Conservation (phyloP, 2,888 invertebrate species). For the Pterobdella sp. region DNA sequence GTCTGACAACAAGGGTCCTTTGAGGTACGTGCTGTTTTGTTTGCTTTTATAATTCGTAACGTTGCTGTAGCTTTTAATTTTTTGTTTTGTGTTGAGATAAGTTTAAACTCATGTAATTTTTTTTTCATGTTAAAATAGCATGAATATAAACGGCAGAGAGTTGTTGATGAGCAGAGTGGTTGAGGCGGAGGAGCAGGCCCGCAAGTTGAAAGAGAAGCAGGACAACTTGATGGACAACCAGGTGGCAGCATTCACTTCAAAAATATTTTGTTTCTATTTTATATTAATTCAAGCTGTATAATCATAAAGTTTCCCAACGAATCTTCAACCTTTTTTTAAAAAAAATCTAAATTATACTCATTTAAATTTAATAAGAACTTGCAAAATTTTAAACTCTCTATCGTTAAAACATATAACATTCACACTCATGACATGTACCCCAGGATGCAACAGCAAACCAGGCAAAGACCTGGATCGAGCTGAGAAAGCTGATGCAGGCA, state of each 20-base stretch:
- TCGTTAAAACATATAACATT: no score
- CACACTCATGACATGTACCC: background rate
- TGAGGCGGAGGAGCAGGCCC: slow-evolving; percentile 58
- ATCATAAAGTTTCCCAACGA: no score
- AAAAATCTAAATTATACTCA: no score
- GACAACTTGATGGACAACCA: slow-evolving; percentile 55
- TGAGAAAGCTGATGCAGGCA: slow-evolving; percentile 51
- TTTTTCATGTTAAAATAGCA: no score
- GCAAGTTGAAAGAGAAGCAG: slow-evolving; percentile 52
- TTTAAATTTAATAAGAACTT: no score
- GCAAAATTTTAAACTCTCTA: no score
- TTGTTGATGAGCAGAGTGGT: slow-evolving; percentile 59
- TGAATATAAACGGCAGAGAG: slow-evolving; percentile 54
- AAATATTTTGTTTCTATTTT: background rate
- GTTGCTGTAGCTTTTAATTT: no score
- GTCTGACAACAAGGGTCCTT: background rate
- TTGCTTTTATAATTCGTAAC: no score
- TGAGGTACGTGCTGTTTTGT: background rate
- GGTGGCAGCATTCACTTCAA: background rate
- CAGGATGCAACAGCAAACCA: slow-evolving; percentile 53
- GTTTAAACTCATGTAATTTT: no score
- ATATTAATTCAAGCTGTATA: no score
- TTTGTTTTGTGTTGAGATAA: no score
- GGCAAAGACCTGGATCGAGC: slow-evolving; percentile 57
- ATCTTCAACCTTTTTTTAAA: no score